Base-by-base conservation (phyloP, 1,140 invertebrate genomes). In the Drosophila pachea region DNA sequence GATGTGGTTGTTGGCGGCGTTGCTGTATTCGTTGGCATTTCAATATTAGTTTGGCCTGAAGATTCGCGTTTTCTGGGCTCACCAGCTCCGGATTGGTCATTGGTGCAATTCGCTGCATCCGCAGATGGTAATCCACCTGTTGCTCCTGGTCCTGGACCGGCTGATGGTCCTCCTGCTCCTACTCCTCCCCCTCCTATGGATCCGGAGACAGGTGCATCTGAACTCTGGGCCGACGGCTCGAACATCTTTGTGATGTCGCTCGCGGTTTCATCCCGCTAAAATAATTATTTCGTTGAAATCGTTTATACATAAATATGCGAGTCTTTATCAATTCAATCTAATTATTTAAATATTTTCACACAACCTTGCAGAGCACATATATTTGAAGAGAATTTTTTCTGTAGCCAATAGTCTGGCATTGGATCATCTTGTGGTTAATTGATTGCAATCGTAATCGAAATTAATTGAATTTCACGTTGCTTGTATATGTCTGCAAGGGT, bases 181-280 rank as follows among this genome's bases (percentile, higher is more conserved):
- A 22, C 3, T 22, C 22, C 22, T 22, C 22, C 22, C 22, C 22
- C 22, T 22, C 22, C 22, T 22, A 22, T 22, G 22, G 22, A 64
- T 8, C 68, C 64, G 40, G 62, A 48, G 6, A 64, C 33, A 43
- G 73, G 38, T 11, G 73, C 33, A 35, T 89, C 88, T 22, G 74
- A 58, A 31, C 74, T 65, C 52, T 89, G 75, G 7, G 81, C 77
- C 29, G 78, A 73, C 5, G 87, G 71, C 50, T 89, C 88, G 54
- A 89, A 89, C 86, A 89, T 89, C 75, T 89, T 88, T 5, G 87
- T 88, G 36, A 89, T 73, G 70, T 88, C 87, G 67, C 78, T 89
- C 54, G 89, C 86, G 54, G 89, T 90, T 76, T 91, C 90, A 88
- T 91, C 90, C 59, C 90, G 84, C 90, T 91, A 87, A 65, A 88